Conservation (phyloP, 2,888 invertebrate genomes). For the Eulithis prunata region DNA sequence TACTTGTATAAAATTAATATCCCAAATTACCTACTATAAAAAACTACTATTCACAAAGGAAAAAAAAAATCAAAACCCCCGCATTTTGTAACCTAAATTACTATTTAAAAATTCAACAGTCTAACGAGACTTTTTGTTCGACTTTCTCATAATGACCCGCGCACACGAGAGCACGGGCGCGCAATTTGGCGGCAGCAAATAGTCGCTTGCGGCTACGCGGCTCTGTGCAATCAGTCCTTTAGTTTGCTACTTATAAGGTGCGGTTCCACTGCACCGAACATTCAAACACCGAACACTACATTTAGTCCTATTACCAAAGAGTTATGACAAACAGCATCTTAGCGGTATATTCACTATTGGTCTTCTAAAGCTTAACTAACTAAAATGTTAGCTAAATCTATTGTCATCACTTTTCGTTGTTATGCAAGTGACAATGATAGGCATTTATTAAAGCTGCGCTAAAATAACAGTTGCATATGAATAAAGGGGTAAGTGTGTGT, state of each 20-base stretch:
- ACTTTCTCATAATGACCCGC: conserved; percentile 46
- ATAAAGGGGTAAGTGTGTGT: too few relatives aligned
- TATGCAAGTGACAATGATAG: too few relatives aligned
- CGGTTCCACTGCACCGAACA: conserved; percentile 38
- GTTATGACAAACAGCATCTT: too few relatives aligned
- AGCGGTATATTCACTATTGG: too few relatives aligned
- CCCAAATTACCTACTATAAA: conserved; percentile 6
- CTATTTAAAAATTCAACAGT: conserved; percentile 34
- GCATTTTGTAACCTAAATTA: conserved; percentile 21
- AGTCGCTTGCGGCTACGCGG: conserved; percentile 68
- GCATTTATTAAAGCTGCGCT: too few relatives aligned
- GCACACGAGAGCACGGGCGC: conserved; percentile 64
- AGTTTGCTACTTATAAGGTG: conserved; percentile 44
- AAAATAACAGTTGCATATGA: too few relatives aligned
- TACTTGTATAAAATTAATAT: neutral
- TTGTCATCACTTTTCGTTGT: too few relatives aligned
- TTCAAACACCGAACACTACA: neutral
- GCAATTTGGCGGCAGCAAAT: conserved; percentile 79
- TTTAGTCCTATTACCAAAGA: too few relatives aligned
- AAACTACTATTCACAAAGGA: conserved; percentile 21
- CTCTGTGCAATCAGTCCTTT: conserved; percentile 62
- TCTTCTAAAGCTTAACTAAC: too few relatives aligned
- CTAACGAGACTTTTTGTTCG: conserved; percentile 40
- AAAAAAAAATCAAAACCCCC: conserved; percentile 14
- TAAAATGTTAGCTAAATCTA: too few relatives aligned